These are phyloP conservation scores for Nomada ferruginata DNA, from an alignment of 2,888 invertebrate genomes.

Conservation along the genomic window DNA sequence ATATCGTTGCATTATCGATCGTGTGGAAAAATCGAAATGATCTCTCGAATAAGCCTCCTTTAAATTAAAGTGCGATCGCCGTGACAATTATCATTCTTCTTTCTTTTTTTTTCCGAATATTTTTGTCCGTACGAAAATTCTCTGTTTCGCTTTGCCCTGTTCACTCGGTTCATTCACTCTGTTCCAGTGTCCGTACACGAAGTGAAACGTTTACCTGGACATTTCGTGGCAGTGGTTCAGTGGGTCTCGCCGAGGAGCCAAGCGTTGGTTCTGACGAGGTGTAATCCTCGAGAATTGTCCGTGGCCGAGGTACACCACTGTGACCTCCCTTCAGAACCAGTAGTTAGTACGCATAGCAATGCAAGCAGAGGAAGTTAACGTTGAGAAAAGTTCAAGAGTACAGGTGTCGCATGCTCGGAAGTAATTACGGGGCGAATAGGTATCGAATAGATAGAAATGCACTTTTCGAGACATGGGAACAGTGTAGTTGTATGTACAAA, in stretches of 20 bases:
- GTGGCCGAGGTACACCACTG: conserved; percentile 82
- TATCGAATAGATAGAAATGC: conserved; percentile 14
- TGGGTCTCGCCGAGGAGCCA: conserved; percentile 80
- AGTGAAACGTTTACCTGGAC: conserved; percentile 80
- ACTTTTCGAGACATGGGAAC: conserved; percentile 1
- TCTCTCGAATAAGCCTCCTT: conserved; percentile 5
- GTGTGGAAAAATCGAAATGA: background rate
- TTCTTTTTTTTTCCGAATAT: background rate
- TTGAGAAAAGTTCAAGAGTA: conserved; percentile 74
- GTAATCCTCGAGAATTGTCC: conserved; percentile 84
- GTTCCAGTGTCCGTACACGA: conserved; percentile 52
- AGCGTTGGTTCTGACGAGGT: conserved; percentile 81
- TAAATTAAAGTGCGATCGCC: conserved; percentile 14
- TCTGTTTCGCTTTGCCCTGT: background rate
- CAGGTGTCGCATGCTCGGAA: conserved; percentile 68
- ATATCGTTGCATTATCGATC: background rate
- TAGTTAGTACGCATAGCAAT: conserved; percentile 84
- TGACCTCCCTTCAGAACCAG: conserved; percentile 84
- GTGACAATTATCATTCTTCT: conserved; percentile 1
- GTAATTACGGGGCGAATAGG: conserved; percentile 33
- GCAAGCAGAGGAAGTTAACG: conserved; percentile 81
- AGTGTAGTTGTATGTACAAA: conserved; percentile 10
- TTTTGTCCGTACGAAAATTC: background rate
- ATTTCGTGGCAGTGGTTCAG: conserved; percentile 81
- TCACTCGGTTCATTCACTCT: background rate